Evolutionary conservation across 2,113 vertebrate genomes (phyloP).

Genomic region (Ondatra zibethicus): DNA sequence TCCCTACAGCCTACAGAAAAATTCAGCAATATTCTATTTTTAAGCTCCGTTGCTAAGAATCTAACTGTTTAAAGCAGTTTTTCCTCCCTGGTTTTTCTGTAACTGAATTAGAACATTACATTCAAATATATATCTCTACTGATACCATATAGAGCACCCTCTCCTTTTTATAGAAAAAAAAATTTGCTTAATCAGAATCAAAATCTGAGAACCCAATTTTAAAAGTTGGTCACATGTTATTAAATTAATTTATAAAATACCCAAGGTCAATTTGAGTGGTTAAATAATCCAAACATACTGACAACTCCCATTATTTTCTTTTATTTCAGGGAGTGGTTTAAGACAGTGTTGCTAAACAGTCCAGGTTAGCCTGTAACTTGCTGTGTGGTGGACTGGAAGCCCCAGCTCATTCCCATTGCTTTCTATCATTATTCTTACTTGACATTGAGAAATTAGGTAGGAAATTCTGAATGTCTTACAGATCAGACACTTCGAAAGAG

Average conservation of each 20-base stretch:
- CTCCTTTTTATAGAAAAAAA: background rate
- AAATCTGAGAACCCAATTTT: background rate
- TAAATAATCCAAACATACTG: background rate
- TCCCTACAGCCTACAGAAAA: background rate
- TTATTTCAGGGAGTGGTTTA: background rate
- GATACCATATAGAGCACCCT: background rate
- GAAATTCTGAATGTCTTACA: background rate
- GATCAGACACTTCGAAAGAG: background rate
- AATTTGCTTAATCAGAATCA: background rate
- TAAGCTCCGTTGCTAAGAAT: constrained; percentile 58
- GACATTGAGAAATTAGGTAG: background rate
- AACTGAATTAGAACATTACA: constrained; percentile 36
- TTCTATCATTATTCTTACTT: background rate
- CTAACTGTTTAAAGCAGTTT: constrained; percentile 48
- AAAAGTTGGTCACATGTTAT: background rate
- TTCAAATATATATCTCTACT: constrained; percentile 24
- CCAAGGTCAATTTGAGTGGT: background rate
- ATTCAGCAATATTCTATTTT: constrained; percentile 27
- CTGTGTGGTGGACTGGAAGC: background rate
- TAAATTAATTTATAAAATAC: background rate
- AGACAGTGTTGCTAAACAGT: background rate
- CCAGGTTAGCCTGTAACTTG: too few relatives aligned
- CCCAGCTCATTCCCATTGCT: background rate
- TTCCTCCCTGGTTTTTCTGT: constrained; percentile 16
- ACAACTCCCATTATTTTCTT: background rate